Evolutionary conservation across 2,113 vertebrate genomes (phyloP).

Genomic region (Macroglossus sobrinus): DNA sequence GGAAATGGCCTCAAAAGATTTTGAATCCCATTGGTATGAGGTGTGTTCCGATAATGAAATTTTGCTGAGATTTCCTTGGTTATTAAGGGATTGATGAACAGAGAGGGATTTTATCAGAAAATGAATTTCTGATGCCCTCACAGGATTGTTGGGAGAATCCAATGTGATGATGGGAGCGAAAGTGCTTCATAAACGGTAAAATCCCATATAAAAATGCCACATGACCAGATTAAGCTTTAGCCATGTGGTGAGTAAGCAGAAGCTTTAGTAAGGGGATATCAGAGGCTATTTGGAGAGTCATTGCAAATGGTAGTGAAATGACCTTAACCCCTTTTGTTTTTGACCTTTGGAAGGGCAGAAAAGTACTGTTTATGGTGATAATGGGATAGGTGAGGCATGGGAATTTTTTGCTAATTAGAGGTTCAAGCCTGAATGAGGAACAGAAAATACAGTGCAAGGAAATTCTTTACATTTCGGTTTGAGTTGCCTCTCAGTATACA

Average conservation of each 20-base stretch:
- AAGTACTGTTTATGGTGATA: neutral
- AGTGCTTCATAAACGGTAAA: neutral
- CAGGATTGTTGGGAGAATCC: neutral
- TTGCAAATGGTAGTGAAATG: neutral
- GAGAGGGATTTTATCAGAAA: conserved; percentile 5
- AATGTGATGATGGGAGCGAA: neutral
- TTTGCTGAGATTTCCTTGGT: conserved; percentile 15
- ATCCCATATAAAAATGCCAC: neutral
- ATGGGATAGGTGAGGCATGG: neutral
- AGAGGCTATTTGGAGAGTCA: neutral
- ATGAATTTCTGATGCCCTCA: neutral
- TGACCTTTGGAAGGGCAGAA: neutral
- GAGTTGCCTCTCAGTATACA: neutral
- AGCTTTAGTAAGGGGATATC: neutral
- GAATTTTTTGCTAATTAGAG: neutral
- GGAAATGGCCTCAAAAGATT: neutral
- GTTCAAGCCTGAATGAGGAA: neutral
- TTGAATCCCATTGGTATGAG: neutral
- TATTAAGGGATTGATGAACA: neutral
- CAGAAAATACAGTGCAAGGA: neutral
- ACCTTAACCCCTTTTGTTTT: neutral
- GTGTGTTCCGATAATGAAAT: conserved; percentile 29
- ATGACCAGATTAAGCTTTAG: neutral
- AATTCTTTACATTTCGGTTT: neutral
- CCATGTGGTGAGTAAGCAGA: neutral